Percentiles rank a stretch among this genome's conserved stretches.
Conservation (phyloP, 2,797 vertebrate genomes). For the Tapera naevia region DNA sequence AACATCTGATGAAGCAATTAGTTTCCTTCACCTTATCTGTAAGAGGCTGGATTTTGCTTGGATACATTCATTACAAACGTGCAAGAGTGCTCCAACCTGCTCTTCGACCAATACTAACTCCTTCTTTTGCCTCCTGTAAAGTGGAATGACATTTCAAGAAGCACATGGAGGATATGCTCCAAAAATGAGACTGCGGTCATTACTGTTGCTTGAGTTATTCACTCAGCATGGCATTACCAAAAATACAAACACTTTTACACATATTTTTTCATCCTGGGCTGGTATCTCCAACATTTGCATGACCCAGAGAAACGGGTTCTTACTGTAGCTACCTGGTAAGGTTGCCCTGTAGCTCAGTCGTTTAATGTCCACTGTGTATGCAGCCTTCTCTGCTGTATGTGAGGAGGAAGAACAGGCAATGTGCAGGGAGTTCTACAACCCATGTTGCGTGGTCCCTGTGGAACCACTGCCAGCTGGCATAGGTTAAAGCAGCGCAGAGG, state of each 20-base stretch:
- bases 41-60: neutral
- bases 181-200: neutral
- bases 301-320: neutral
- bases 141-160: neutral
- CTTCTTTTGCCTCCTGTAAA: neutral
- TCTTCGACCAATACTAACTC: neutral
- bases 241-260: neutral
- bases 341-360: neutral
- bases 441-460: neutral
- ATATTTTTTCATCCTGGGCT: neutral
- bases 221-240: neutral
- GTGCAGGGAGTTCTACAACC: neutral
- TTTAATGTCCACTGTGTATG: neutral
- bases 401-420: neutral
- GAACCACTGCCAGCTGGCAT: conserved; percentile 48
- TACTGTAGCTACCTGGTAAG: neutral
- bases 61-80: neutral
- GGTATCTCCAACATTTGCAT: neutral
- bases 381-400: neutral
- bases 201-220: neutral
- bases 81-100: neutral
- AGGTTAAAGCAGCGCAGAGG: neutral
- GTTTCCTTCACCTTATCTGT: neutral
- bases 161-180: neutral
- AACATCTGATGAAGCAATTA: neutral